These are phyloP conservation scores for Drosophila paranaensis DNA, from an alignment of 2,888 invertebrate species.

Conservation along the genomic window DNA sequence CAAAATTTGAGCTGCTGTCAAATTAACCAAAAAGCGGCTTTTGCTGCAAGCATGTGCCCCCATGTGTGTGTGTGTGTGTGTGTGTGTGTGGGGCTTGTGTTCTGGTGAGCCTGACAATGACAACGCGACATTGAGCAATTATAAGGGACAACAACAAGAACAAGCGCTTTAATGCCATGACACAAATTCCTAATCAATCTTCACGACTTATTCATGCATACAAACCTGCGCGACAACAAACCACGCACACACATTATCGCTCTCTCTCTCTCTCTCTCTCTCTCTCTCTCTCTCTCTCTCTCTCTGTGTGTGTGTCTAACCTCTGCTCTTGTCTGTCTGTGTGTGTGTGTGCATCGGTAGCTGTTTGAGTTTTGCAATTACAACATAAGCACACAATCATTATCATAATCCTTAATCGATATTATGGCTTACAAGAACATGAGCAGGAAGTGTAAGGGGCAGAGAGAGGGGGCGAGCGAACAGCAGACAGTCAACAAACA, in stretches of 20 bases:
- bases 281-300: background rate
- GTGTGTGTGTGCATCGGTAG: conserved; percentile 38
- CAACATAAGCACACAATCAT: conserved; percentile 84
- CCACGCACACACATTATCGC: conserved; percentile 19
- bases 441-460: background rate
- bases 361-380: conserved; percentile 81
- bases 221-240: conserved; percentile 70
- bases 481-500: conserved; percentile 45
- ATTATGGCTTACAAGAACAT: conserved; percentile 74
- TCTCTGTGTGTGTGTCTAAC: conserved; percentile 31
- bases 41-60: conserved; percentile 21
- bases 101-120: conserved; percentile 57
- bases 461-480: background rate
- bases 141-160: conserved; percentile 45
- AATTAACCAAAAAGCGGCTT: conserved; percentile 55
- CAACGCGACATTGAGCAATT: conserved; percentile 65
- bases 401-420: conserved; percentile 84
- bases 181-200: conserved; percentile 76
- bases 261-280: background rate
- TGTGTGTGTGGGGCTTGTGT: conserved; percentile 25
- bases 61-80: background rate
- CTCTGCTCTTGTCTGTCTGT: conserved; percentile 17
- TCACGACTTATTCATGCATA: conserved; percentile 74
- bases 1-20: conserved; percentile 53
- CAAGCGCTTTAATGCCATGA: conserved; percentile 68